A percentile compares a stretch with the other conserved stretches of the same genome.
These are phyloP conservation scores for Apostichopus parvimensis DNA, from an alignment of 35 echinoderm and acorn worm genomes.

Conservation along the genomic window DNA sequence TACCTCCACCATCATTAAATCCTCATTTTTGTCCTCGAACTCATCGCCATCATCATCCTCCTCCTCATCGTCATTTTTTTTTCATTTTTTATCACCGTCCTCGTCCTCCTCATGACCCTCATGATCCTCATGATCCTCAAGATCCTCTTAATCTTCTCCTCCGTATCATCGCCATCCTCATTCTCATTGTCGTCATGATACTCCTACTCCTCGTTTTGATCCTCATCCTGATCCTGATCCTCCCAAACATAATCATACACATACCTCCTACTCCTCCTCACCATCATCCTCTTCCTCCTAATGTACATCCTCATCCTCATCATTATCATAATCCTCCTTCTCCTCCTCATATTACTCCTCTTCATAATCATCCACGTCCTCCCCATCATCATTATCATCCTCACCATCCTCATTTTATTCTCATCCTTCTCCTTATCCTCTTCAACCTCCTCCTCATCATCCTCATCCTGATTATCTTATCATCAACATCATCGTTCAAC, in stretches of 20 bases:
- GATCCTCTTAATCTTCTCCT: neutral
- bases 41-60: neutral
- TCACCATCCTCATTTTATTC: too few relatives aligned
- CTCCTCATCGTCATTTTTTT: neutral
- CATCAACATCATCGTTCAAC: too few relatives aligned
- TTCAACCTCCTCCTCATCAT: too few relatives aligned
- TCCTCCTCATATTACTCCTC: neutral
- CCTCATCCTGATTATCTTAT: too few relatives aligned
- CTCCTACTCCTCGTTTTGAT: neutral
- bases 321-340: neutral
- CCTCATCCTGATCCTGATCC: neutral
- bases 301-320: neutral
- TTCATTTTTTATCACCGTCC: neutral
- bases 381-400: neutral
- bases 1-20: neutral
- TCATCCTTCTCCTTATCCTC: too few relatives aligned
- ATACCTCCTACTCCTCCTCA: neutral
- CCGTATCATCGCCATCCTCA: slow-evolving; percentile 5
- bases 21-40: too few relatives aligned
- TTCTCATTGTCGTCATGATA: neutral
- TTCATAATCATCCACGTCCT: neutral
- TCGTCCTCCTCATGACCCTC: neutral
- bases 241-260: neutral
- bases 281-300: neutral
- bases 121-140: neutral